Evolutionary conservation across 2,888 invertebrate species (phyloP), one percentile per base, ranked within the genome.

Genomic region (Drymonia ruficornis): DNA sequence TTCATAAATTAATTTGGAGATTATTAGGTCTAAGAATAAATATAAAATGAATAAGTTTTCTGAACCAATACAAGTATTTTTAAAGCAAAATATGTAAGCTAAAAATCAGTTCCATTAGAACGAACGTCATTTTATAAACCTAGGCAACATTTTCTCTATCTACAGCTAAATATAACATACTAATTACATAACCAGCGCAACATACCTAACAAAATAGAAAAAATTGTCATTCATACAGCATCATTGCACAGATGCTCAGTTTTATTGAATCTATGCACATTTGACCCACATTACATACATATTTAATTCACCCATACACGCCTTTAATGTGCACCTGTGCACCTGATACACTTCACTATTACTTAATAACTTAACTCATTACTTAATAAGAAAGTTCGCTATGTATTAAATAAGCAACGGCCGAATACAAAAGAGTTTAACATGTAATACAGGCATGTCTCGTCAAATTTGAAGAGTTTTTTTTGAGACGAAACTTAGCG

Each of bases 351-450:
- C 47, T 47, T 47, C 16, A 9, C 16, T 47, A 28, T 45, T 47
- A 47, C 47, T 47, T 47, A 46, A 46, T 15, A 46, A 46, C 8
- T 29, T 45, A 15, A 31, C 13, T 47, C n/a, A 7, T 44, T 44
- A n/a, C 44, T 44, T 46, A 34, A 34, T 34, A 31, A 47, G 47
- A 47, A 47, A 47, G 47, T 34, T 46, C 16, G 44, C 28, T 1
- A 31, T 46, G 29, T 23, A 13, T 23, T 11, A 4, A 42, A 18
- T 42, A 15, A 8, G n/a, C n/a, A 34, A 34, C n/a, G 31, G 9
- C 31, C 23, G 23, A 23, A 31, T 31, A 31, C 31, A 2, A 8
- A 31, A 31, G n/a, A n/a, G n/a, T n/a, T n/a, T n/a, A n/a, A n/a
- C n/a, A n/a, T n/a, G n/a, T n/a, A n/a, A n/a, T n/a, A n/a, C n/a